Evolutionary conservation across 1,140 invertebrate genomes (phyloP).

Genomic region (Zaprionus lachaisei): DNA sequence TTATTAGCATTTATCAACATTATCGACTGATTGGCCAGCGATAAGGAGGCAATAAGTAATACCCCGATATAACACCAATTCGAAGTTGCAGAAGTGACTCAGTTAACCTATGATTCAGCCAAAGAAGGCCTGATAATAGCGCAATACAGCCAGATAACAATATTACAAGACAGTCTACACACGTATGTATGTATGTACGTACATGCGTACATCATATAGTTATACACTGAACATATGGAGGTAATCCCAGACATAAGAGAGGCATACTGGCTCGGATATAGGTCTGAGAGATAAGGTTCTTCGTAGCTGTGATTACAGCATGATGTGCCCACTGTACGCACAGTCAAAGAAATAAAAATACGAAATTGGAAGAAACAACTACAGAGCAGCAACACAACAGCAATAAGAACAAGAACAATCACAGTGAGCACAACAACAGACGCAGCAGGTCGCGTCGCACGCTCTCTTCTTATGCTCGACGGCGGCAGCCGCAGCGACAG

Average conservation of each 20-base stretch:
- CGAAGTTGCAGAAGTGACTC: not conserved
- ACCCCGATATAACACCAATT: constrained; percentile 3
- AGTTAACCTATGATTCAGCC: constrained; percentile 17
- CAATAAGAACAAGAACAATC: constrained; percentile 6
- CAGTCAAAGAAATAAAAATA: not conserved
- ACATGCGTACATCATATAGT: not conserved
- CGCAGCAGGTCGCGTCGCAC: constrained; percentile 11
- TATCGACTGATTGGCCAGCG: constrained; percentile 16
- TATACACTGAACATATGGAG: too few species aligned
- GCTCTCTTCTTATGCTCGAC: constrained; percentile 45
- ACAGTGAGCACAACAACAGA: constrained; percentile 3
- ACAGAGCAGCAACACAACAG: too few species aligned
- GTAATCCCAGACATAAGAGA: not conserved
- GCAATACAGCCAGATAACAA: not conserved
- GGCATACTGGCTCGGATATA: not conserved
- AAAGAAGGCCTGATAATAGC: not conserved
- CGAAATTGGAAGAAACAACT: not conserved
- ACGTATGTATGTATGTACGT: not conserved
- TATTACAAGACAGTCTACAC: not conserved
- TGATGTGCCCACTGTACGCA: constrained; percentile 3
- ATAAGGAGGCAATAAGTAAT: constrained; percentile 16
- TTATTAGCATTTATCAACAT: constrained; percentile 24
- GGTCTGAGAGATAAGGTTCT: not conserved
- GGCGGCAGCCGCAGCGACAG: not conserved
- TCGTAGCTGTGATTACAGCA: not conserved